Base-by-base conservation (phyloP, 1,140 invertebrate genomes). In the Drosophila leontia region DNA sequence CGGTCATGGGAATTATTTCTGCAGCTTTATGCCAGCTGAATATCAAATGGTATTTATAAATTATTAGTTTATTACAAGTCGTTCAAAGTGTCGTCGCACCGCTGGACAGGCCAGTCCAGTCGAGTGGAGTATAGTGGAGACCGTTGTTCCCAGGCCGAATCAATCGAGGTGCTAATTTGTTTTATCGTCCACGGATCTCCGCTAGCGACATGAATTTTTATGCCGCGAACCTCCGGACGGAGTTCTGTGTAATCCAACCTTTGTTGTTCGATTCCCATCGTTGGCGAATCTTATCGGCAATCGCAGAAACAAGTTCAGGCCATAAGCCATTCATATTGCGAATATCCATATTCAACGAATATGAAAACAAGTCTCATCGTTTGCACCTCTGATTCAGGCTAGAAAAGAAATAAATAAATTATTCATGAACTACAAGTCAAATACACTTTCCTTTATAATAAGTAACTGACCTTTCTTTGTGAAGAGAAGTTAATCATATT, bases 1-100 rank as follows among this genome's bases (percentile, higher is more conserved):
- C 75, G 79, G 64, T 72, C 83, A 86, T 86, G 83, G 83, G 83
- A 86, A 86, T 87, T 86, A 87, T 86, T 86, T 86, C 63, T 80
- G 83, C 83, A 86, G 67, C 70, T 63, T 62, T 76, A 87, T 86
- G 83, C 83, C 79, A 58, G 5, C 63, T 69, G 83, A 86, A 86
- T 86, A 87, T 87, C 83, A 86, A 87, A 56, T 53, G 77, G 50
- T 57, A 86, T 82, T 86, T 82, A 86, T 86, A 86, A 86, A 82
- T 79, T 87, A 87, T 77, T 58, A 81, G 79, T 78, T 76, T 86
- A 86, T 87, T 87, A 86, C 70, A 86, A 87, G 61, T 87, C 75
- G 75, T 65, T 80, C 79, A 76, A 63, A 63, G 39, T 56, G 44
- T 37, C 41, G 42, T 64, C 50, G 44, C 42, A 19, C 42, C 3